Evolutionary conservation across 2,888 invertebrate species (phyloP).

Genomic region (Lithodes maja): DNA sequence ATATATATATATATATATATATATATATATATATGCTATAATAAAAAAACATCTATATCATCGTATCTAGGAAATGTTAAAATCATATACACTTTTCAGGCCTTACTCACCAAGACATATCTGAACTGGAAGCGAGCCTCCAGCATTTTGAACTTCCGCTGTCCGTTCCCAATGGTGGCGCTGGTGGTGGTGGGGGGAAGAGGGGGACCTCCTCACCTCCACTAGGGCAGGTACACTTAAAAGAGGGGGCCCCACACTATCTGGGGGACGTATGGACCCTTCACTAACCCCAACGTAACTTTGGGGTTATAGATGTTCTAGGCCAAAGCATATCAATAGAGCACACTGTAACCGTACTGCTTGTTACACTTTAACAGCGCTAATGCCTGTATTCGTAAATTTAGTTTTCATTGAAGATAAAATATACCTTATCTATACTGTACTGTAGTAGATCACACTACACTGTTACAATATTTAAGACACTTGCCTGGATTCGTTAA

Average conservation of each 20-base stretch:
- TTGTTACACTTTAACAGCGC: too few species aligned
- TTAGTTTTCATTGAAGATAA: too few species aligned
- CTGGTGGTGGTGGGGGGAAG: background rate
- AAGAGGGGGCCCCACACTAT: background rate
- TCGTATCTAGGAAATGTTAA: background rate
- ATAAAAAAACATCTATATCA: background rate
- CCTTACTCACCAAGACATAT: conserved; percentile 67
- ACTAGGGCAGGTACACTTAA: background rate
- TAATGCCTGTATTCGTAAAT: too few species aligned
- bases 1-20: conserved; percentile 25
- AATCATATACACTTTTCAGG: background rate
- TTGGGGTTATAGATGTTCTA: too few species aligned
- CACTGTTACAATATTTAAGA: too few species aligned
- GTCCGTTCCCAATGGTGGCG: conserved; percentile 69
- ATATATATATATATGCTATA: background rate
- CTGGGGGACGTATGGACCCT: background rate
- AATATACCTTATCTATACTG: too few species aligned
- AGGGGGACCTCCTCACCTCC: conserved; percentile 30
- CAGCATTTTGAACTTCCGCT: conserved; percentile 70
- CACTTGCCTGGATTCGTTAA: too few species aligned
- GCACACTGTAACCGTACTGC: too few species aligned
- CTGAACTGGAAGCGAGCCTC: conserved; percentile 70
- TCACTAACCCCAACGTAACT: too few species aligned
- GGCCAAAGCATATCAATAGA: too few species aligned
- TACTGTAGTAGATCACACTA: too few species aligned